A percentile compares a stretch with the other conserved stretches of the same genome.
Evolutionary conservation across 2,113 vertebrate genomes (phyloP).

Genomic region (Neotoma lepida): DNA sequence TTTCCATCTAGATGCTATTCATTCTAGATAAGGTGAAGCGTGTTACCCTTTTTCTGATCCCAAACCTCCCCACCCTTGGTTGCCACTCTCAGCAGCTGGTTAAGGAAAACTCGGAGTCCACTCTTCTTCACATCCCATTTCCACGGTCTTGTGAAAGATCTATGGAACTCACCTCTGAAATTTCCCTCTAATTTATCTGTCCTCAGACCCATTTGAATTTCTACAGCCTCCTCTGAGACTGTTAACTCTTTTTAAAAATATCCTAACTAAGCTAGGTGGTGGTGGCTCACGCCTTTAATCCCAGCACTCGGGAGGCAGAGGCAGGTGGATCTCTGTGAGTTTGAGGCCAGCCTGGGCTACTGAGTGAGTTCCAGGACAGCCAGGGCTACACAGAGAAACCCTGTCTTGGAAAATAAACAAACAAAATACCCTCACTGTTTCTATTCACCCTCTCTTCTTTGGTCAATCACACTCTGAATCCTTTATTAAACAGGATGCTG

Average conservation of each 20-base stretch:
- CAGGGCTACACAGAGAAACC: too few species aligned
- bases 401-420: too few species aligned
- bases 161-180: neutral
- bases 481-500: neutral
- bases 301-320: too few species aligned
- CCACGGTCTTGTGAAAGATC: neutral
- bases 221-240: neutral
- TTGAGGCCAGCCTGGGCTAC: too few species aligned
- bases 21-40: neutral
- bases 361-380: too few species aligned
- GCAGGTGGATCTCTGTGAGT: too few species aligned
- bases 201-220: slow-evolving; percentile 9
- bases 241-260: neutral
- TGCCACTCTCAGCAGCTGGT: neutral
- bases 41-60: neutral
- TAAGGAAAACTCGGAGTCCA: neutral
- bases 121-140: neutral
- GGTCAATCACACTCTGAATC: neutral
- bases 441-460: neutral
- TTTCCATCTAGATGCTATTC: neutral
- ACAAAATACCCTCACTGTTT: neutral
- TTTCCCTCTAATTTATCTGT: neutral
- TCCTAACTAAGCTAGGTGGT: too few species aligned
- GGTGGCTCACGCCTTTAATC: too few species aligned
- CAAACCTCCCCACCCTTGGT: neutral